Evolutionary conservation across 1,140 invertebrate genomes (phyloP), one percentile per base, ranked within the genome.

Genomic region (Laupala kohalensis): DNA sequence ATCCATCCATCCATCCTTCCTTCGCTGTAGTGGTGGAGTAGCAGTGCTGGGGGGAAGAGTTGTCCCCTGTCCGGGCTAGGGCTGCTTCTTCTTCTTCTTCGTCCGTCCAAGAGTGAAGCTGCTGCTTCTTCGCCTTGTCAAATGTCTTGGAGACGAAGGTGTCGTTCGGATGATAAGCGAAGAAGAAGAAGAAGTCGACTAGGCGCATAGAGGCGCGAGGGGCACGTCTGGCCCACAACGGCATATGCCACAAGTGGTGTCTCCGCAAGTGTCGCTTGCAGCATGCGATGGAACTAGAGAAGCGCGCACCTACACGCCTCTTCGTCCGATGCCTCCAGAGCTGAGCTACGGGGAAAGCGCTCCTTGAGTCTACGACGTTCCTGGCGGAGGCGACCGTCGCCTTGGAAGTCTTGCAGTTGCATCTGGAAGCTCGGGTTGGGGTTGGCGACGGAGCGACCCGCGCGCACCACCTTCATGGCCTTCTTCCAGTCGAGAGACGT

Each of bases 341-440:
- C n/a, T n/a, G n/a, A n/a, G n/a, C n/a, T n/a, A n/a, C n/a, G n/a
- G n/a, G n/a, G n/a, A n/a, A n/a, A n/a, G n/a, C n/a, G n/a, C n/a
- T n/a, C n/a, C n/a, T n/a, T n/a, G n/a, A n/a, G n/a, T n/a, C n/a
- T n/a, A n/a, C n/a, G n/a, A n/a, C 37, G 5, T 83, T 94, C 93
- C 84, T 95, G 91, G 71, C 86, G 78, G 30, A 97, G 82, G 76
- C 89, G 87, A 75, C 88, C 90, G 28, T 86, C 87, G n/a, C n/a
- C n/a, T 81, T 97, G 94, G 80, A 95, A 98, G 75, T 95, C 92
- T 77, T 94, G 92, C 30, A 98, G 84, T 80, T 98, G 96, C 75
- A 90, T 89, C 77, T 96, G 94, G 81, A 98, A 98, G 74, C 95
- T 95, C 70, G 92, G 88, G 82, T 98, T 98, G 9, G 96, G 96